A percentile compares a stretch with the other conserved stretches of the same genome.
These are phyloP conservation scores for Glossophaga mutica DNA, from an alignment of 2,797 vertebrate species.

Conservation along the genomic window DNA sequence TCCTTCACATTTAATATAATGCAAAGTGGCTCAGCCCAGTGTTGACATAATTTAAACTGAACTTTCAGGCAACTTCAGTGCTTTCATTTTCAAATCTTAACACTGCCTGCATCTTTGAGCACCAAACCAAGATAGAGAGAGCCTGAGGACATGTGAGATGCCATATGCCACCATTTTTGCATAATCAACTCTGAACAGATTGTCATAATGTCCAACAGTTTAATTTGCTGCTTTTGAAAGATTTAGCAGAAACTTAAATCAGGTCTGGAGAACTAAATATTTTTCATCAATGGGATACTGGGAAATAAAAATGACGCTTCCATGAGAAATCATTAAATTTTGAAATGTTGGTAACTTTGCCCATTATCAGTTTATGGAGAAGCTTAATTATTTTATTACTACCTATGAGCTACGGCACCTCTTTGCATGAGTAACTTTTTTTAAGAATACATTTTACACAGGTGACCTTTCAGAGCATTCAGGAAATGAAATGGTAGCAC, in stretches of 20 bases:
- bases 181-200: conserved; percentile 49
- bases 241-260: conserved; percentile 58
- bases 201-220: conserved; percentile 56
- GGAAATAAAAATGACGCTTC: conserved; percentile 12
- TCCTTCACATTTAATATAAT: conserved; percentile 49
- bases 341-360: background rate
- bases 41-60: conserved; percentile 53
- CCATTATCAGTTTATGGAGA: background rate
- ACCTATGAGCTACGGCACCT: background rate
- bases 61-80: background rate
- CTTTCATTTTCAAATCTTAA: conserved; percentile 35
- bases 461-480: background rate
- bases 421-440: background rate
- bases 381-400: background rate
- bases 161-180: conserved; percentile 56
- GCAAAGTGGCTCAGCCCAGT: background rate
- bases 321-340: background rate
- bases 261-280: background rate
- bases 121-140: background rate
- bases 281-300: conserved; percentile 38
- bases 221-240: conserved; percentile 51
- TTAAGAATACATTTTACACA: background rate
- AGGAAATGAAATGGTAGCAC: background rate
- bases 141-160: background rate
- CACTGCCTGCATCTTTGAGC: conserved; percentile 38